Evolutionary conservation across 2,113 vertebrate genomes (phyloP), one percentile per base, ranked within the genome.

Genomic region (Trematomus loennbergii): DNA sequence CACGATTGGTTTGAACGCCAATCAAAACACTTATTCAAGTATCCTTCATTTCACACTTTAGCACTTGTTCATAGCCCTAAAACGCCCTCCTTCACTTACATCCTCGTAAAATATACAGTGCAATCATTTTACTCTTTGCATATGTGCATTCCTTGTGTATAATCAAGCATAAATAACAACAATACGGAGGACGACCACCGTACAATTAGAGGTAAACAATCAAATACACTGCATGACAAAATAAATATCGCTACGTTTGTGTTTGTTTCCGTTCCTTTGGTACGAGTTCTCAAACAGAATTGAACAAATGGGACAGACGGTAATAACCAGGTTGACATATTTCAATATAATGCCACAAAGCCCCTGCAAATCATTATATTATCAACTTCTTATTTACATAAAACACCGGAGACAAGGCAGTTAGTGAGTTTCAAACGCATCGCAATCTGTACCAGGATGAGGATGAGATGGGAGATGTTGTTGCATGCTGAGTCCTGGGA

Each of bases 311-410:
- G 22, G 53, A 88, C 52, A 64, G 10, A 68, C 63, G 75, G 20
- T 53, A 63, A 46, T 46, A 72, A 71, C 65, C 70, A 49, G 75
- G 76, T 40, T 45, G 50, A 82, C 61, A 75, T n/a, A 79, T 83
- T 82, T 84, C 10, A 73, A 72, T 62, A 70, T 54, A 84, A 81
- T 82, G 58, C 64, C 79, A 73, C 68, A 74, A 74, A 88, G 90
- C 84, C 77, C 64, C 84, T 88, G 71, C 82, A 87, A 88, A 64
- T 73, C 63, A 57, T 49, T 61, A 65, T 43, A 67, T 61, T 8
- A 66, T 81, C 17, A 92, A 94, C 66, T 93, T 82, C 85, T 91
- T 96, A 96, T 97, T 95, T 96, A 96, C 96, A 97, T 11, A 62
- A 88, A 91, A 93, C 75, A 92, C 90, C 88, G 53, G 86, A 84